Evolutionary conservation across 2,113 vertebrate species (phyloP), one percentile per base, ranked within the genome.

Genomic region (Rousettus leschenaultii): DNA sequence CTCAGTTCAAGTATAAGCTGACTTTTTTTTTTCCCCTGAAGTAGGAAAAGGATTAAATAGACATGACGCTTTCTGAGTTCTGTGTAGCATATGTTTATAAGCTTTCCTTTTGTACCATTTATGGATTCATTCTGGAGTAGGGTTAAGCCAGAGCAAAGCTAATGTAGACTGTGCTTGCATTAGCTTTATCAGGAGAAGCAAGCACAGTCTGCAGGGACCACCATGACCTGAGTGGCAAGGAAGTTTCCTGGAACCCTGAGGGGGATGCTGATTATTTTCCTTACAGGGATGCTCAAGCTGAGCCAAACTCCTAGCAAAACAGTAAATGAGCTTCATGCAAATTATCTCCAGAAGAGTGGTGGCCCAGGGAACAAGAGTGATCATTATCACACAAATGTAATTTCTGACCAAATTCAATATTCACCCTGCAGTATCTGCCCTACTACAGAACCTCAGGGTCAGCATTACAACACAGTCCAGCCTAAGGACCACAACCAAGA

Each of bases 61-160:
- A 94, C 96, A 98, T 95, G 95, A 97, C 45, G 66, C 95, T 98
- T 98, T 97, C 97, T 95, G 85, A 95, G 97, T 98, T 96, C 93
- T 96, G 89, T 66, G 7, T 83, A 48, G 6, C 71, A 96, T 78
- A 95, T 15, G 0, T 97, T 98, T 96, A 97, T 97, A 97, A 97
- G 98, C 94, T 97, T 98, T 97, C 53, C 95, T 98, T 98, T 97
- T 97, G 97, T 97, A 97, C 96, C 94, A 61, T 92, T 98, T 98
- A 97, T 95, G 88, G 97, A 98, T 98, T 97, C 97, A 97, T 98
- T 97, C 95, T 96, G 92, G 90, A 97, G 95, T 89, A 97, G 75
- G 97, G 98, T 98, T 98, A 98, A 98, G 97, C 97, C 28, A 19
- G 96, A 98, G 98, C 97, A 98, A 98, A 98, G 98, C 98, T n/a